A percentile compares a stretch with the other conserved stretches of the same genome.
Conservation (phyloP, 2,888 invertebrate genomes). For the Drosophila flavopinicola region DNA sequence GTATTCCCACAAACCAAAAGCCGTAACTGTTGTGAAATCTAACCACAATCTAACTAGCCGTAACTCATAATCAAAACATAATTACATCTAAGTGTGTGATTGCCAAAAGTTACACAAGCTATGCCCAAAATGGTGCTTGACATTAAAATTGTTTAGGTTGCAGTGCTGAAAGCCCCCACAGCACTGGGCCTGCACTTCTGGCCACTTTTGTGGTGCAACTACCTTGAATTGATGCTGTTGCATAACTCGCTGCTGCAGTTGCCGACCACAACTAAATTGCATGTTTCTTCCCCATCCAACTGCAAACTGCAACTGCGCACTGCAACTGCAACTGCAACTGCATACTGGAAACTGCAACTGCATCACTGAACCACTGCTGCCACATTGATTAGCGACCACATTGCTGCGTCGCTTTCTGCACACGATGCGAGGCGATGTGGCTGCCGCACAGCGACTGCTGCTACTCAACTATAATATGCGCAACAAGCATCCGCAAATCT, state of each 20-base stretch:
- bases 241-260: conserved; percentile 36
- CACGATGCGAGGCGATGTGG: conserved; percentile 78
- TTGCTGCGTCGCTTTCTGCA: conserved; percentile 81
- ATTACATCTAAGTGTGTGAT: conserved; percentile 14
- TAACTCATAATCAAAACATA: conserved; percentile 14
- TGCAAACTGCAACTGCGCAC: conserved; percentile 1
- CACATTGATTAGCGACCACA: conserved; percentile 65
- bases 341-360: conserved; percentile 1
- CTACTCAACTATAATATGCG: conserved; percentile 85
- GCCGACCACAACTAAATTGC: conserved; percentile 23
- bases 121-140: conserved; percentile 1
- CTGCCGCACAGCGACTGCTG: conserved; percentile 79
- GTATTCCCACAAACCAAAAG: neutral
- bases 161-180: neutral
- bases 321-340: conserved; percentile 5
- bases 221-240: conserved; percentile 37
- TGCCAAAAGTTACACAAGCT: conserved; percentile 19
- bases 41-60: conserved; percentile 2
- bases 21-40: neutral
- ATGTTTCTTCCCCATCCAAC: conserved; percentile 6
- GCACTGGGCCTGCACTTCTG: neutral
- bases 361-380: neutral
- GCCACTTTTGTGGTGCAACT: conserved; percentile 27
- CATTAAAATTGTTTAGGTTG: conserved; percentile 1
- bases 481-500: conserved; percentile 86